Evolutionary conservation across 1,140 invertebrate genomes (phyloP), one percentile per base, ranked within the genome.

Genomic region (Tetramorium parvispinum): DNA sequence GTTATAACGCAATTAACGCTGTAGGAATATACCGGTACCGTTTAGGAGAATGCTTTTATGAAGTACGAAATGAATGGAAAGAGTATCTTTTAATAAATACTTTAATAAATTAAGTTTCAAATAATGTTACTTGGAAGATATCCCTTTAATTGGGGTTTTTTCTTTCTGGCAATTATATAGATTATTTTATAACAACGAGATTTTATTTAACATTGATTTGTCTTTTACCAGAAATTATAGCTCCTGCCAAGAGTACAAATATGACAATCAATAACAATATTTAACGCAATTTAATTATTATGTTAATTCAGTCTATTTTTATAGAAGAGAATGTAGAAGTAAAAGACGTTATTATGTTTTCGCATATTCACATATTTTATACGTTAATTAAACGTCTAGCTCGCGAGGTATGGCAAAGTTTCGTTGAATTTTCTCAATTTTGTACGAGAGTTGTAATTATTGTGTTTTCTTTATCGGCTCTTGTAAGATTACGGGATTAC

Each of bases 251-350:
- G 24, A 7, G 11, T n/a, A 32, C 10, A 63, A 40, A 49, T 40
- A 59, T 5, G 2, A 2, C n/a, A 57, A 24, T 11, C 27, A 21
- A 13, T 7, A 0, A 32, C 4, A 3, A 51, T 49, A 51, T 3
- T 65, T 63, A 49, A 78, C 11, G 18, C 27, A 78, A 78, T 78
- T 65, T 78, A 51, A 78, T 78, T 51, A 78, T 32, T 37, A 78
- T 78, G 76, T 78, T 78, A 78, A 78, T 78, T 40, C 46, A 51
- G 59, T 63, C 5, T 32, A n/a, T 65, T 57, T 0, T 32, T 32
- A 32, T 63, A 61, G 16, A 16, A 32, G 55, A n/a, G 40, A 77
- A 61, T 18, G 57, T 77, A 46, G 8, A 51, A 27, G 6, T 78
- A 65, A 32, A 43, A 78, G 5, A 49, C 16, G 24, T 63, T 24